phyloP scores from a whole-genome alignment of 2,888 invertebrate genomes.

The Acanthosoma haemorrhoidale region DNA sequence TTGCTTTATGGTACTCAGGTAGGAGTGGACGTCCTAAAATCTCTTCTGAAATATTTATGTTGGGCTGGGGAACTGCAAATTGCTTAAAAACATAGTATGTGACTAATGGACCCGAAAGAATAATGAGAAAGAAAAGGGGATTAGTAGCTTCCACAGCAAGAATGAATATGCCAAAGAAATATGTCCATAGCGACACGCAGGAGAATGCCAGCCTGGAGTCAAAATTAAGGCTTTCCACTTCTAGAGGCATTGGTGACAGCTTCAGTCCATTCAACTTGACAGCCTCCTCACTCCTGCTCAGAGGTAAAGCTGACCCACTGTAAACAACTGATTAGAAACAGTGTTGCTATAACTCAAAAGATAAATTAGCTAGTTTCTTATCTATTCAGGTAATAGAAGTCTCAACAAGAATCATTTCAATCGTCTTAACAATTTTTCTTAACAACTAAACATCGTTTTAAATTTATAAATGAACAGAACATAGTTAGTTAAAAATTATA shows the following conservation, averaged over 20 bases:
- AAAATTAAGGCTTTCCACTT: not conserved
- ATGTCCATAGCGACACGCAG: slow-evolving; percentile 30
- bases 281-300: not conserved
- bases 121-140: slow-evolving; percentile 14
- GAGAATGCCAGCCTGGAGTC: slow-evolving; percentile 17
- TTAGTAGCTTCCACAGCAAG: slow-evolving; percentile 37
- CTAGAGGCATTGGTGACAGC: slow-evolving; percentile 13
- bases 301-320: not conserved
- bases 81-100: slow-evolving; percentile 34
- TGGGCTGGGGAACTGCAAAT: slow-evolving; percentile 33
- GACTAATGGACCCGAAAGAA: slow-evolving; percentile 29
- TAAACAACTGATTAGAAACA: slow-evolving; percentile 7
- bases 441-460: not conserved
- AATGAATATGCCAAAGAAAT: slow-evolving; percentile 29
- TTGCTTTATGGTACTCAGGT: not conserved
- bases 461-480: no score
- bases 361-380: not conserved
- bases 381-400: no score
- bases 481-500: no score
- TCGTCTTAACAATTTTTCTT: not conserved
- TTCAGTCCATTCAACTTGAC: not conserved
- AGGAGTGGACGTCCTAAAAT: slow-evolving; percentile 25
- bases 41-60: slow-evolving; percentile 19
- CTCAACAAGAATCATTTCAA: not conserved
- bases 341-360: not conserved